phyloP scores from a whole-genome alignment of 2,888 invertebrate genomes.

The Megamerina dolium region DNA sequence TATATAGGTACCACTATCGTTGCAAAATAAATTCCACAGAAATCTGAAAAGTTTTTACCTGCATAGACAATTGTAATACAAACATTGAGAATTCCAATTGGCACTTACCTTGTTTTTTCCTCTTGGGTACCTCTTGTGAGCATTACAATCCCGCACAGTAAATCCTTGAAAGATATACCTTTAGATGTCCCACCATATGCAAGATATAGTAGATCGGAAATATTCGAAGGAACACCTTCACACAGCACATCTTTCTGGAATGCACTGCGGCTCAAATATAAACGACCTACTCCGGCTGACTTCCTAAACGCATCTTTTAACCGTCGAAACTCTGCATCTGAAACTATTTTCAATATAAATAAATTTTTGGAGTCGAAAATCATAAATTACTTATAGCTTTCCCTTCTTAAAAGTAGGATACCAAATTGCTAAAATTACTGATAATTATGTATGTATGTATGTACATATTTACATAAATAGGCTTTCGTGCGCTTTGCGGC shows the following conservation, averaged over 20 bases:
- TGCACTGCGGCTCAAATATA: constrained; percentile 64
- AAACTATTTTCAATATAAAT: constrained; percentile 54
- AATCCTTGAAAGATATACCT: constrained; percentile 76
- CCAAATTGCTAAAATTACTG: too few species aligned
- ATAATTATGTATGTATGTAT: too few species aligned
- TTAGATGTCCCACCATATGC: constrained; percentile 79
- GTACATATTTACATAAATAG: too few species aligned
- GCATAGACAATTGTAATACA: neutral
- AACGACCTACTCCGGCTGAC: constrained; percentile 65
- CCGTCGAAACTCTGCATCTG: constrained; percentile 74
- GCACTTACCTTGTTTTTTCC: constrained; percentile 64
- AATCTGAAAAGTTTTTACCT: constrained; percentile 52
- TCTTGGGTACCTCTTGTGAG: constrained; percentile 78
- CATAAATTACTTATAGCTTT: too few species aligned
- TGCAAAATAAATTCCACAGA: constrained; percentile 79
- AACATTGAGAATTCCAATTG: neutral
- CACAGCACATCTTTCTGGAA: constrained; percentile 82
- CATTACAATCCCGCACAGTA: constrained; percentile 78
- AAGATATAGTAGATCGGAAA: constrained; percentile 76
- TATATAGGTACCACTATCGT: constrained; percentile 70
- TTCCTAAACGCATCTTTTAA: constrained; percentile 84
- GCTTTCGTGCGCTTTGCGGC: too few species aligned
- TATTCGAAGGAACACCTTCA: constrained; percentile 74
- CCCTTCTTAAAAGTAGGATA: too few species aligned
- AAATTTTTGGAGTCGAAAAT: too few species aligned